Evolutionary conservation across 2,113 vertebrate species (phyloP), one percentile per base, ranked within the genome.

Genomic region (Coturnix japonica): DNA sequence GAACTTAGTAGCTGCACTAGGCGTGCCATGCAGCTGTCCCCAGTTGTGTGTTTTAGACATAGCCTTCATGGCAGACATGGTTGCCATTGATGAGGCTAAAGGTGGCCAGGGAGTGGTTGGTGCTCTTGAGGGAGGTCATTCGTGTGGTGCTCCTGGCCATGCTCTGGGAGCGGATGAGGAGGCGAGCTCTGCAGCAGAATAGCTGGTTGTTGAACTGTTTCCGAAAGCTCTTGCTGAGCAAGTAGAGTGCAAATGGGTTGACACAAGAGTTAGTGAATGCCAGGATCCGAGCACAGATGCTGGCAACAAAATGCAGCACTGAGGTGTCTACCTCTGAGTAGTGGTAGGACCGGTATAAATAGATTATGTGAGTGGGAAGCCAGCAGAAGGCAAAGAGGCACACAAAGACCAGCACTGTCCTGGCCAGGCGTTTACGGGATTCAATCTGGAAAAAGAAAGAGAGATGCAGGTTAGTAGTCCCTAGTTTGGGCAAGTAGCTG

Each of bases 261-360:
- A 99, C 97, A 22, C 99, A 99, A 59, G 99, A 99, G 97, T 99
- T 99, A 89, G 98, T 98, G 95, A 99, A 99, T 4, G 99, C 99
- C 96, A 99, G 96, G 91, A 99, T 98, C 7, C 99, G 98, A 67
- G 99, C 99, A 1, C 97, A 97, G 77, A 99, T 96, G 37, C 98
- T 99, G 97, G 98, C 97, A 75, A 99, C 43, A 56, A 99, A 99
- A 87, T 99, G 99, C 70, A 97, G 95, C 93, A 98, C 85, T 6
- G 99, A 99, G 6, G 98, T 99, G 98, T 99, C 99, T 89, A 99
- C 99, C 96, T 99, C 96, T 5, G 98, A 98, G 95, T 99, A 99
- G 97, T 99, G 98, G 96, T 99, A 99, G 86, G 98, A 99, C 15
- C 99, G 98, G 84, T 99, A 99, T 39, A 99, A 95, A 95, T 99